Evolutionary conservation across 2,797 vertebrate genomes (phyloP), one percentile per base, ranked within the genome.

Genomic region (Typhlichthys subterraneus): DNA sequence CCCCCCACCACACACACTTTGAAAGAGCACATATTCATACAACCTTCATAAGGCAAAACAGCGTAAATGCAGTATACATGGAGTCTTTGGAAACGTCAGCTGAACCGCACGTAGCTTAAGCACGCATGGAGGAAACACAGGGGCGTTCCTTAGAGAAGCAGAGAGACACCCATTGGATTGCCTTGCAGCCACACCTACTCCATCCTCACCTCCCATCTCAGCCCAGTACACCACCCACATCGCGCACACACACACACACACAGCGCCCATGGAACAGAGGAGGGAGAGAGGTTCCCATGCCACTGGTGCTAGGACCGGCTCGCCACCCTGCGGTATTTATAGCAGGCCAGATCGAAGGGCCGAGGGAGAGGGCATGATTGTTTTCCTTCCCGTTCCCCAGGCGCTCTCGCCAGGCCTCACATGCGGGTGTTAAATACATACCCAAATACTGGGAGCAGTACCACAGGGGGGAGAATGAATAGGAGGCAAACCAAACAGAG

Each of bases 371-470:
- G 93, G 92, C 94, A 94, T 85, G 94, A 91, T 94, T 96, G 95
- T 96, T 97, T 97, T 95, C 94, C 93, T 96, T 97, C 95, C 95
- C 95, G 95, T 93, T 94, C 94, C 94, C 96, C 86, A 93, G 92
- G 92, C 90, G 86, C 93, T 86, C 81, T 84, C 87, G 85, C 84
- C 87, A 75, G 87, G 92, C 87, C 92, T 94, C 76, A 90, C 93
- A 92, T 89, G 91, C 92, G 93, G 76, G 77, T 88, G 92, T 91
- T 92, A 92, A 91, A 93, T 91, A 93, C 91, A 93, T 89, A 90
- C 87, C 88, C 87, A 90, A 90, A 91, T 87, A 91, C 87, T 90
- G 86, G 83, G 87, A 90, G 87, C 78, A 76, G 81, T 67, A 78
- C 72, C 48, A 75, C 73, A 29, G 7, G 33, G 80, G 80, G 72